phyloP scores from a whole-genome alignment of 2,888 invertebrate species.

The Stegophylla sp. region DNA sequence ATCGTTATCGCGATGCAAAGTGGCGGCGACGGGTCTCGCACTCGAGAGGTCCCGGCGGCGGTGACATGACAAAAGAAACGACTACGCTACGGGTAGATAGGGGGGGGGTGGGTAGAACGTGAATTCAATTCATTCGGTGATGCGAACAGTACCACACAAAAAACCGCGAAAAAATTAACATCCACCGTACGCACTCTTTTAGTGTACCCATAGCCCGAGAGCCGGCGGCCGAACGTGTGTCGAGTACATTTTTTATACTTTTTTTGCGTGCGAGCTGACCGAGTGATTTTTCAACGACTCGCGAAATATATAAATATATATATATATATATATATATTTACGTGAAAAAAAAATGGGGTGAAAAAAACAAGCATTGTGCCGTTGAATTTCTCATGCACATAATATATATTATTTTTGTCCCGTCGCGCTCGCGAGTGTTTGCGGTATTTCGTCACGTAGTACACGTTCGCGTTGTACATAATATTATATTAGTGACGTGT shows the following conservation, averaged over 20 bases:
- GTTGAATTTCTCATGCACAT: background rate
- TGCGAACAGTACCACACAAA: background rate
- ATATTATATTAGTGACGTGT: too few relatives aligned
- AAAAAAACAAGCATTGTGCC: background rate
- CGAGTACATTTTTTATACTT: background rate
- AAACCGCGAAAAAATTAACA: background rate
- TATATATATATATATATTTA: too few relatives aligned
- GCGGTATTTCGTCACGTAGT: slow-evolving; percentile 39
- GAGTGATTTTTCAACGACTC: slow-evolving; percentile 27
- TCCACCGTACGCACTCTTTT: background rate
- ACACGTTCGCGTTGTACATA: too few relatives aligned
- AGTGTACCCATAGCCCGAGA: too few relatives aligned
- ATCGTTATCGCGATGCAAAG: background rate
- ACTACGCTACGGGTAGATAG: too few relatives aligned
- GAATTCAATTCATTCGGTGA: background rate
- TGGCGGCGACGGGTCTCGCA: too few relatives aligned
- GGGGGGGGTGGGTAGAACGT: background rate
- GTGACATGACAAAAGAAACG: slow-evolving; percentile 19
- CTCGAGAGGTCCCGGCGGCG: background rate
- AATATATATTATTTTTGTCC: background rate
- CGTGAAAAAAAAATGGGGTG: too few relatives aligned
- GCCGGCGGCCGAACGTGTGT: too few relatives aligned
- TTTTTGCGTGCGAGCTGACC: background rate
- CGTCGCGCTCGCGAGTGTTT: background rate
- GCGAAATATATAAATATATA: too few relatives aligned